Evolutionary conservation across 1,140 invertebrate species (phyloP).

Genomic region (Pseudomyrmex cubaensis): DNA sequence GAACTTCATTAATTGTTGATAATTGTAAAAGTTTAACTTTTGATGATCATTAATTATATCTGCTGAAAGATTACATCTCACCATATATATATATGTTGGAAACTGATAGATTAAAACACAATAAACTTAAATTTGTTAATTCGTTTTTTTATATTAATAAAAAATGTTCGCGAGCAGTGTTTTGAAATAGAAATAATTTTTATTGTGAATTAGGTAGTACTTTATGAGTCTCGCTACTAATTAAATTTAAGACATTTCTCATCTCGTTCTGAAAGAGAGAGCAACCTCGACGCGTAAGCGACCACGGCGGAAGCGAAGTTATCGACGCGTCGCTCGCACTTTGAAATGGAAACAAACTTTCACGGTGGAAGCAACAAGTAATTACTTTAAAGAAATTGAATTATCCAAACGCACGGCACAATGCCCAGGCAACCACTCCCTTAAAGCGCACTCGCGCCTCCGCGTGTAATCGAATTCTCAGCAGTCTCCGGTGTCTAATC

Average conservation of each 20-base stretch:
- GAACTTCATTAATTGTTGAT: not conserved
- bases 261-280: conserved; percentile 3
- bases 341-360: conserved; percentile 72
- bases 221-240: too few relatives aligned
- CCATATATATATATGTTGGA: too few relatives aligned
- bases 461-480: conserved; percentile 63
- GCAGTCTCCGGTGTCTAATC: conserved; percentile 56
- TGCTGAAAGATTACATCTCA: too few relatives aligned
- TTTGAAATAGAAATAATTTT: too few relatives aligned
- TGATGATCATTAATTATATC: too few relatives aligned
- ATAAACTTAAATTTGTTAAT: too few relatives aligned
- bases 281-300: not conserved
- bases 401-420: conserved; percentile 66
- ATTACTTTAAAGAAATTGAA: conserved; percentile 75
- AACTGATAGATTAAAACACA: too few relatives aligned
- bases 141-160: too few relatives aligned
- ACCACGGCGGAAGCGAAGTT: conserved; percentile 34
- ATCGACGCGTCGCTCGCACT: conserved; percentile 43
- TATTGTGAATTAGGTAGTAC: too few relatives aligned
- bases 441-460: conserved; percentile 68
- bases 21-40: not conserved
- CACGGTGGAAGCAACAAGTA: conserved; percentile 71
- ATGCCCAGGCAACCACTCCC: conserved; percentile 39
- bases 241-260: not conserved
- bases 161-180: too few relatives aligned